A percentile compares a stretch with the other conserved stretches of the same genome.
Conservation (phyloP, 2,113 vertebrate genomes). For the Elaphurus davidianus region DNA sequence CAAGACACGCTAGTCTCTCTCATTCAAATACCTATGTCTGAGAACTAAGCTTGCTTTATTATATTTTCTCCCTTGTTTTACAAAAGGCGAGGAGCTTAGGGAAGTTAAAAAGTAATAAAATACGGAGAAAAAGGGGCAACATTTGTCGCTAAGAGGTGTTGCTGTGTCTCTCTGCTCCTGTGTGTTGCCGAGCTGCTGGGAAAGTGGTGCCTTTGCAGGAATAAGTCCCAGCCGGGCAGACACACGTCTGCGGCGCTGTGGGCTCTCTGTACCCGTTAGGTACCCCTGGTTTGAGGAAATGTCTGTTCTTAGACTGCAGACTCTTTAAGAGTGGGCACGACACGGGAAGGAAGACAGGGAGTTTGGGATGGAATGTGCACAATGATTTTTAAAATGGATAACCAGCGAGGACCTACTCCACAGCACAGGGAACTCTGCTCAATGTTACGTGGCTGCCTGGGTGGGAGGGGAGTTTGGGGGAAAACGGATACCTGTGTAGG, state of each 20-base stretch:
- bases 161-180: neutral
- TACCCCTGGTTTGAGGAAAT: neutral
- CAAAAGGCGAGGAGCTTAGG: neutral
- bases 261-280: neutral
- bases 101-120: conserved; percentile 15
- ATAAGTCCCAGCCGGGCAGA: neutral
- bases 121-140: neutral
- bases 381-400: neutral
- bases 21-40: neutral
- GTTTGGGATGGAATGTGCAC: neutral
- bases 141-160: neutral
- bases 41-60: neutral
- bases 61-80: neutral
- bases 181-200: neutral
- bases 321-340: neutral
- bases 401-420: neutral
- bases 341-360: neutral
- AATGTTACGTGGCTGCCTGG: neutral
- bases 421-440: neutral
- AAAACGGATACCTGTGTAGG: neutral
- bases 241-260: too few relatives aligned
- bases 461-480: neutral
- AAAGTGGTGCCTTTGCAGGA: neutral
- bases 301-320: neutral
- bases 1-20: neutral